Evolutionary conservation across 2,888 invertebrate species (phyloP), one percentile per base, ranked within the genome.

Genomic region (Amiota mariae): DNA sequence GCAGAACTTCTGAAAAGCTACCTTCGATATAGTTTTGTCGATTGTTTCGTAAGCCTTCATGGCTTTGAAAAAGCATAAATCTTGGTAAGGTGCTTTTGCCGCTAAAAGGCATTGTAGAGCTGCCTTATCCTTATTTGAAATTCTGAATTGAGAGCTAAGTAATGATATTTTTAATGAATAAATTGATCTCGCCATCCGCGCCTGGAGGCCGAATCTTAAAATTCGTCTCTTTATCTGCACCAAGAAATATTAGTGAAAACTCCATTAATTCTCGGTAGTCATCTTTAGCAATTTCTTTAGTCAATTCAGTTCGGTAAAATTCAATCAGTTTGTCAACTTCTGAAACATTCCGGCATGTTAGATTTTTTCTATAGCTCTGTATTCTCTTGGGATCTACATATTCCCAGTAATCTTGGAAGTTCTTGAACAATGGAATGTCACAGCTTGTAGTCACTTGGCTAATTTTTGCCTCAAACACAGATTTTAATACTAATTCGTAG

Each of bases 221-320:
- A 24, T 24, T 24, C 24, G 1, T 24, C 24, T 24, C 24, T 24
- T 24, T 24, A 24, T 24, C 24, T 24, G 24, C 24, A 24, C 24
- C 24, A 24, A 24, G 24, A 24, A 24, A 24, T 24, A 24, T 24
- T 24, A 24, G 24, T 24, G 24, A 24, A 24, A 24, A 3, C 24
- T 24, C 24, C 3, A 24, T 71, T 71, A 71, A 71, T 61, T 71
- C 59, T 18, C 59, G 15, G 47, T 71, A 61, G 49, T 71, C 59
- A 61, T 59, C 59, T 61, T 46, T 56, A 24, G 15, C 36, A 61
- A 61, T 71, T 10, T 20, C 9, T 61, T 61, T 61, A 24, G 48
- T 61, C 46, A 71, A 48, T 61, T 59, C 49, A 71, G 71, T 18
- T 71, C 71, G n/a, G 59, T 59, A 67, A 18, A 67, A 67, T n/a